Evolutionary conservation across 2,797 vertebrate species (phyloP), one percentile per base, ranked within the genome.

Genomic region (Alcedo quadribrachys): DNA sequence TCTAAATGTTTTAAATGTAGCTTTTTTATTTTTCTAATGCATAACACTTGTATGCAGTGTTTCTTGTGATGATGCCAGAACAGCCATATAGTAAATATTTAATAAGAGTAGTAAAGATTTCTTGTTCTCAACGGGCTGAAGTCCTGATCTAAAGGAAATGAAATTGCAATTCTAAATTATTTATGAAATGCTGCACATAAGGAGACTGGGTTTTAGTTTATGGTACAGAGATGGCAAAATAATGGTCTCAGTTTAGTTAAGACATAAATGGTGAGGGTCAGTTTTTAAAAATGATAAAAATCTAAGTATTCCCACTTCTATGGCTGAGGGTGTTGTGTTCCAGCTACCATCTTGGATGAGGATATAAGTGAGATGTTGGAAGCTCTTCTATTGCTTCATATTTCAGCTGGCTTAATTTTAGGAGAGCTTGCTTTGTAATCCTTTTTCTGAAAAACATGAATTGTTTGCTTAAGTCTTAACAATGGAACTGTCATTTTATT

Each of bases 1-100:
- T 70, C 32, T 68, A 78, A 80, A 73, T 94, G 75, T 74, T 90
- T 89, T 80, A 80, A 81, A 77, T 80, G 87, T 85, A 81, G 87
- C 77, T 86, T 91, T 95, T 90, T 28, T 78, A 80, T 89, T 94
- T 95, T 91, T 89, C 62, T 91, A 92, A 93, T 87, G 89, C 93
- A 33, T 81, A 95, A 68, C 22, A n/a, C 50, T 95, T 95, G 28
- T 77, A 83, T 94, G 66, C 71, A 16, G 69, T 73, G 45, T 67
- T 69, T 93, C 87, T 93, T 95, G 94, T 86, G 57, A 93, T 69
- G 55, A 35, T 83, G 94, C 94, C 93, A 95, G 61, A 88, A 81
- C 61, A 95, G 63, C 85, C 85, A 96, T 96, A 93, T 86, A 82
- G 55, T 97, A 95, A 97, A 97, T 97, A 93, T 93, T 97, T 97